Base-by-base conservation (phyloP, 2,888 invertebrate species). In the Rhorus exstirpatorius region DNA sequence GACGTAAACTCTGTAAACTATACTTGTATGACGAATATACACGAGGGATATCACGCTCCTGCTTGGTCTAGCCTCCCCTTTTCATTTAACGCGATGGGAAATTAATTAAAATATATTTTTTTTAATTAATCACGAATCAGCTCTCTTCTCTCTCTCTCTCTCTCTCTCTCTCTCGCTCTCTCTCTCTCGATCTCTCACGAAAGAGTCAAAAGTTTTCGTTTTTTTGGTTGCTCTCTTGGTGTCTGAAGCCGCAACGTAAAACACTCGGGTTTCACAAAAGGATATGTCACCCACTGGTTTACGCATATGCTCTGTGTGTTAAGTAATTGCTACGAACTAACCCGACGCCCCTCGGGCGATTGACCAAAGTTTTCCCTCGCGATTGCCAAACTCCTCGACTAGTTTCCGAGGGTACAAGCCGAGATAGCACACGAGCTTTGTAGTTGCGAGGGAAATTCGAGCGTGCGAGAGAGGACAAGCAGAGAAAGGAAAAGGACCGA, bases 51-150 rank as follows among this genome's bases (percentile, higher is more conserved):
- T 63, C 17, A 26, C 19, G 24, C 51, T 31, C 6, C 41, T 65
- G 26, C 17, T 35, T 6, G 6, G n/a, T 51, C 12, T 41, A 4
- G 21, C 17, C 8, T 14, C 12, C 24, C 17, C 24, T 51, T 6
- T 58, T 55, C 53, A 26, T 70, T 60, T 68, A 17, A 8, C 21
- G 12, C 24, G 31, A 78, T 71, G 75, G 60, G 75, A 81, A 83
- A 81, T 81, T 83, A 81, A 83, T 78, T 74, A 55, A 68, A 74
- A 77, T 78, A 55, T 55, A 49, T 75, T 75, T 55, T 38, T 46
- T 38, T 31, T n/a, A 24, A 53, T 80, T 10, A 78, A 74, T 77
- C 31, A 10, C 17, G 12, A 12, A 17, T 38, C 38, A 17, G 10
- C 24, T 8, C 55, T 1, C 26, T 44, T 44, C 14, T 26, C 31